A percentile compares a stretch with the other conserved stretches of the same genome.
Conservation (phyloP, 2,888 invertebrate genomes). For the Agonopterix subpropinquella region DNA sequence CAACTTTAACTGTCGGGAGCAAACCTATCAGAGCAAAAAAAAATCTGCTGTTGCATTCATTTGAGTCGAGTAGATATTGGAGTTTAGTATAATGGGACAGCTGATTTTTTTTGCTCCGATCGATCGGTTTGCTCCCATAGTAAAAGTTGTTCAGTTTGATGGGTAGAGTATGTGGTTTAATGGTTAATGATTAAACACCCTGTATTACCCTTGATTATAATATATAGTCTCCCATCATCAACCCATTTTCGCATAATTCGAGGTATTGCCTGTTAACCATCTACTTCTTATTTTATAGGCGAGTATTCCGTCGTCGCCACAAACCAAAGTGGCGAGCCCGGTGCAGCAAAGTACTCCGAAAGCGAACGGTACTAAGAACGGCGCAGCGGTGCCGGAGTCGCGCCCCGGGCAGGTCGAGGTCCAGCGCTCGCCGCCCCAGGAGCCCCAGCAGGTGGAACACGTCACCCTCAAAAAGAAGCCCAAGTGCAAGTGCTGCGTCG, state of each 20-base stretch:
- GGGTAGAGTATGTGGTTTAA: too few species aligned
- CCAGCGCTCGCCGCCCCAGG: constrained; percentile 84
- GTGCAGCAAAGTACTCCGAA: constrained; percentile 53
- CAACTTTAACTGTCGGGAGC: too few species aligned
- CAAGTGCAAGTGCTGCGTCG: constrained; percentile 95
- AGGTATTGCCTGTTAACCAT: neutral
- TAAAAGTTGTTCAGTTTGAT: too few species aligned
- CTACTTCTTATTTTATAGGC: constrained; percentile 30
- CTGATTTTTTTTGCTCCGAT: too few species aligned
- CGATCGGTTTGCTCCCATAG: too few species aligned
- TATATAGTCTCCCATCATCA: too few species aligned
- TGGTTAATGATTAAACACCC: too few species aligned
- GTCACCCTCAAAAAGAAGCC: constrained; percentile 96
- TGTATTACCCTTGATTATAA: too few species aligned
- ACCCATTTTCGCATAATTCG: neutral
- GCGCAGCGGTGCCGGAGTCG: constrained; percentile 42
- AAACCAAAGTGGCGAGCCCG: constrained; percentile 47
- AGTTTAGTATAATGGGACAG: too few species aligned
- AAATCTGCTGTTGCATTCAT: too few species aligned
- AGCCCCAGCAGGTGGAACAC: constrained; percentile 90
- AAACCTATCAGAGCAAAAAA: too few species aligned
- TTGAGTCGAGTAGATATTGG: too few species aligned
- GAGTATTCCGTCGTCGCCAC: constrained; percentile 57
- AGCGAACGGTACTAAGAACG: constrained; percentile 68
- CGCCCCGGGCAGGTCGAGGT: constrained; percentile 79